These are phyloP conservation scores for Heteractis magnifica DNA, from an alignment of 92 coral and sea anemone genomes.

Conservation along the genomic window DNA sequence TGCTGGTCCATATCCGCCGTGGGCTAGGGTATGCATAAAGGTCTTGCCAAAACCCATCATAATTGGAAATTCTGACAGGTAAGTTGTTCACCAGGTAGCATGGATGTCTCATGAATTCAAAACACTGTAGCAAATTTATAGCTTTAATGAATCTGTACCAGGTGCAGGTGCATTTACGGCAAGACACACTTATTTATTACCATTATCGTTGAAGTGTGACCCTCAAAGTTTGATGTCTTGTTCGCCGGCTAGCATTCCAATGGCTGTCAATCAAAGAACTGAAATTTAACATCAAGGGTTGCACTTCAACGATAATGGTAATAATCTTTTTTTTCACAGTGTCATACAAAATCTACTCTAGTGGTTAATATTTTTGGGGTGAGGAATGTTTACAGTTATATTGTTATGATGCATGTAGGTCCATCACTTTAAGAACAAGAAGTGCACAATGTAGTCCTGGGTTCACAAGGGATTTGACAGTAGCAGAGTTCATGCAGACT, in stretches of 20 bases:
- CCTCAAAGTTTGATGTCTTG: too few relatives aligned
- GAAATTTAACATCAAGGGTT: too few relatives aligned
- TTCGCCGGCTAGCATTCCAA: too few relatives aligned
- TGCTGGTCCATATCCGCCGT: constrained; percentile 70
- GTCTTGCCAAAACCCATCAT: constrained; percentile 55
- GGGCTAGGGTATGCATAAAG: constrained; percentile 73
- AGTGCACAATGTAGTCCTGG: not conserved
- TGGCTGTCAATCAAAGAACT: too few relatives aligned
- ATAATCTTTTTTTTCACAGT: not conserved
- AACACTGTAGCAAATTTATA: too few relatives aligned
- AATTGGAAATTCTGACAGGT: constrained; percentile 28
- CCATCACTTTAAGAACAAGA: constrained; percentile 16
- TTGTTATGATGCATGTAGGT: not conserved
- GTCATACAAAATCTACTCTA: not conserved
- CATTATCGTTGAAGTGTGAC: too few relatives aligned
- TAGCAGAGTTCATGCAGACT: constrained; percentile 63
- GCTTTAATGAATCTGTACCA: too few relatives aligned
- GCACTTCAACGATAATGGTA: too few relatives aligned
- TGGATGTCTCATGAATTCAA: too few relatives aligned
- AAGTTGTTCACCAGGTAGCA: not conserved
- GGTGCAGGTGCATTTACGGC: too few relatives aligned
- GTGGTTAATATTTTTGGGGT: not conserved
- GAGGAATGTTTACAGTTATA: not conserved
- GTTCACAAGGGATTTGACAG: constrained; percentile 29
- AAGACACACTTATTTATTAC: too few relatives aligned